Evolutionary conservation across 2,888 invertebrate genomes (phyloP).

Genomic region (Limenitis camilla): DNA sequence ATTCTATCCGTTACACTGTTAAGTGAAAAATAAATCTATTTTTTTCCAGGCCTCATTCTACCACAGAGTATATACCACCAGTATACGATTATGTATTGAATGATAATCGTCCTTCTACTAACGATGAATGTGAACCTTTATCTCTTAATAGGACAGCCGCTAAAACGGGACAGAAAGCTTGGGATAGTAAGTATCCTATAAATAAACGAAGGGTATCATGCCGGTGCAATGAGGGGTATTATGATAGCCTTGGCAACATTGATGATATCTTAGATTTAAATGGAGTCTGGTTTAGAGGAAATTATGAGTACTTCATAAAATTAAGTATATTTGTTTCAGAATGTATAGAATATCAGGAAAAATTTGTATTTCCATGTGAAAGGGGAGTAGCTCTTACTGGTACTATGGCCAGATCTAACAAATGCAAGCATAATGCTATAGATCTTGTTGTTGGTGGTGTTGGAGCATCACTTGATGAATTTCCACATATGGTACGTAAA

Average conservation of each 20-base stretch:
- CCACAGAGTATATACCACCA: slow-evolving; percentile 34
- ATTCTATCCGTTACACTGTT: not conserved
- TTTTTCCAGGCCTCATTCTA: slow-evolving; percentile 22
- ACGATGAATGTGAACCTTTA: slow-evolving; percentile 29
- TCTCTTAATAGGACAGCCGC: slow-evolving; percentile 25
- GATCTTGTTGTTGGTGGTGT: slow-evolving; percentile 41
- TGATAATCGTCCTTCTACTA: not conserved
- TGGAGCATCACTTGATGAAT: slow-evolving; percentile 33
- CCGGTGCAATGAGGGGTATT: not conserved
- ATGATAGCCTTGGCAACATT: not conserved
- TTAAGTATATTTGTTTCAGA: slow-evolving; percentile 30
- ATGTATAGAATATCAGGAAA: slow-evolving; percentile 47
- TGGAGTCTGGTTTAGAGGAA: no score
- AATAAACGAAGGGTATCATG: no score
- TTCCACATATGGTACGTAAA: slow-evolving; percentile 43
- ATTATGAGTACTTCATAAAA: no score
- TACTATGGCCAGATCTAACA: slow-evolving; percentile 25
- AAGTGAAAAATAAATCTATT: not conserved
- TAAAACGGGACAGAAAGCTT: slow-evolving; percentile 42
- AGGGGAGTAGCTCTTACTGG: slow-evolving; percentile 28
- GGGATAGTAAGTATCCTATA: slow-evolving; percentile 40
- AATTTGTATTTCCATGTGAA: slow-evolving; percentile 40
- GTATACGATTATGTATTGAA: slow-evolving; percentile 29
- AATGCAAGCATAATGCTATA: slow-evolving; percentile 39
- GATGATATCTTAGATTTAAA: no score